Base-by-base conservation (phyloP, 2,888 invertebrate genomes). In the Seira musarum region DNA sequence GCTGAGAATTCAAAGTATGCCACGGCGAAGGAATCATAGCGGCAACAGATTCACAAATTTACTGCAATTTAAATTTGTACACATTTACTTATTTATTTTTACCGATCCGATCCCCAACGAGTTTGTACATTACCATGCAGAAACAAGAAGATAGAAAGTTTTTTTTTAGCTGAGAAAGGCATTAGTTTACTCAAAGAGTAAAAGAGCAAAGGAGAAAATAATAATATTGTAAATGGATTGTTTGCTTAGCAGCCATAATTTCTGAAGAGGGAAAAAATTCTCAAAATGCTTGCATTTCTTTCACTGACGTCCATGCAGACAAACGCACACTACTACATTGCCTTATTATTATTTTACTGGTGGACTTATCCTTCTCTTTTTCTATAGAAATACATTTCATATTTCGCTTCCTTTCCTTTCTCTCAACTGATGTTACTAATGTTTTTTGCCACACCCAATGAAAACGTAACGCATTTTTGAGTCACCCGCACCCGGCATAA, bases 361-460 rank as follows among this genome's bases (percentile, higher is more conserved):
- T 15, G 13, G 17, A 53, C 6, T 53, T 2, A 53, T 53, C 53
- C n/a, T 53, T 2, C 17, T n/a, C 17, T 13, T 53, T 53, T 53
- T 15, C 53, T 53, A 15, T 13, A 17, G 6, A 53, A 17, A 53
- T 15, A 53, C 15, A 53, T 17, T 53, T 53, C 53, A 30, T 8
- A 30, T 30, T 30, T 8, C 30, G 2, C 30, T 30, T 8, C 8
- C 53, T 17, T 15, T 30, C 30, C 30, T 30, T 8, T 30, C 30
- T 30, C 53, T 17, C 53, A 3, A 53, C 53, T 53, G 53, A 53
- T 53, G 53, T 53, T 53, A 30, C 30, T 30, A 35, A 70, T 70
- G 61, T 61, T 61, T 70, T 70, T 61, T 24, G 61, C 70, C 70
- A 70, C 70, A 70, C 70, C 70, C 70, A 70, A 53, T 53, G 17